These are phyloP conservation scores for Crioceris asparagi DNA, from an alignment of 2,888 invertebrate genomes.

Conservation along the genomic window DNA sequence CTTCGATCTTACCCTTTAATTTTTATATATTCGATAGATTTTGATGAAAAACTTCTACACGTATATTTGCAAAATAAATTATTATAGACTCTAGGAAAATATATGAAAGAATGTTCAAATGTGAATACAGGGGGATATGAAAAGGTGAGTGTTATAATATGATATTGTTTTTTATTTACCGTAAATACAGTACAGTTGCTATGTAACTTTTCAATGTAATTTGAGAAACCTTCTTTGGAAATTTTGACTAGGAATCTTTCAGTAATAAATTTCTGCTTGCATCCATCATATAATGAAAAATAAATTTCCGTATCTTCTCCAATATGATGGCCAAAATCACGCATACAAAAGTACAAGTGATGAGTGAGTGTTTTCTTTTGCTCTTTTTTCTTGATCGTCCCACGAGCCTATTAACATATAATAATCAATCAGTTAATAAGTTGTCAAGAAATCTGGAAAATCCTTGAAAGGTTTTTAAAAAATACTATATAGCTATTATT, in stretches of 20 bases:
- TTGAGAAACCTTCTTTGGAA: slow-evolving; percentile 82
- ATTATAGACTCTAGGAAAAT: too few species aligned
- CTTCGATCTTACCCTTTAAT: too few species aligned
- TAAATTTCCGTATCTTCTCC: slow-evolving; percentile 85
- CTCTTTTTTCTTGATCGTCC: slow-evolving; percentile 47
- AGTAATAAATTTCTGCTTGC: slow-evolving; percentile 67
- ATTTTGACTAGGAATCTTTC: slow-evolving; percentile 84
- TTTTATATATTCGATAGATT: too few species aligned
- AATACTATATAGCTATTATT: too few species aligned
- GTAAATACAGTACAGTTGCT: slow-evolving; percentile 86
- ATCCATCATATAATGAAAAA: slow-evolving; percentile 76
- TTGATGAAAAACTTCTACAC: too few species aligned
- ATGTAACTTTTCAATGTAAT: slow-evolving; percentile 77
- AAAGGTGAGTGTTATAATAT: not conserved
- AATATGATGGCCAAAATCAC: slow-evolving; percentile 79
- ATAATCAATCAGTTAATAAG: too few species aligned
- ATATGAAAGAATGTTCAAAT: too few species aligned
- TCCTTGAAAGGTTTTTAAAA: too few species aligned
- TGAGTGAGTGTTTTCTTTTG: slow-evolving; percentile 53
- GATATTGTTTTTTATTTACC: slow-evolving; percentile 28
- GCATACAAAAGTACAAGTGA: slow-evolving; percentile 78
- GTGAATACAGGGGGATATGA: not conserved
- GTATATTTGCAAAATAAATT: too few species aligned
- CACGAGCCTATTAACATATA: too few species aligned
- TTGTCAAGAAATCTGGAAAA: too few species aligned